These are phyloP conservation scores for Lagopus muta DNA, from an alignment of 2,113 vertebrate genomes.

Conservation along the genomic window DNA sequence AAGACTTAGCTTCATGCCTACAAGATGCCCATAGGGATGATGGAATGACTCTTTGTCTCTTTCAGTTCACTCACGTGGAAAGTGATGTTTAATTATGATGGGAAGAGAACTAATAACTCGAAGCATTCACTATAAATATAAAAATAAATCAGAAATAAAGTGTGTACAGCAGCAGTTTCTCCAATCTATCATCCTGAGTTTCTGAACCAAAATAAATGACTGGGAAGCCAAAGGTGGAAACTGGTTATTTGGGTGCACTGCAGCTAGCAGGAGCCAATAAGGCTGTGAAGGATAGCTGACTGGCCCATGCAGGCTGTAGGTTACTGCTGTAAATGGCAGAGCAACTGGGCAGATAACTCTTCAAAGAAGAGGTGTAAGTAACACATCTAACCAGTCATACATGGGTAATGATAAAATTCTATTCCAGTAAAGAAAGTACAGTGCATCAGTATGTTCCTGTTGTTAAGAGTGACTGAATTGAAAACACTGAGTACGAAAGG, in stretches of 20 bases:
- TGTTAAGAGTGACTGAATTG: neutral
- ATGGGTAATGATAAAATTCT: neutral
- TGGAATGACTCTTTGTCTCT: neutral
- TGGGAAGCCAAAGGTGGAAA: neutral
- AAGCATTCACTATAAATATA: neutral
- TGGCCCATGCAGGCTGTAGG: neutral
- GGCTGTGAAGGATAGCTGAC: neutral
- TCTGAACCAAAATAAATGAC: neutral
- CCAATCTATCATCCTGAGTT: neutral
- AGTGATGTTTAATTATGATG: neutral
- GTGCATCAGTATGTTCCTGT: neutral
- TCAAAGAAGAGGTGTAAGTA: conserved; percentile 4
- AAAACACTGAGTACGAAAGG: neutral
- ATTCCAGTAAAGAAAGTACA: neutral
- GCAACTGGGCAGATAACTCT: neutral
- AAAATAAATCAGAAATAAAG: neutral
- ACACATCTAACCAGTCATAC: neutral
- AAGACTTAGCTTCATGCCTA: neutral
- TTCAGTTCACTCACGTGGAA: neutral
- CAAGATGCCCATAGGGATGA: neutral
- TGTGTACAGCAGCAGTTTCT: neutral
- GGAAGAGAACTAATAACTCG: neutral
- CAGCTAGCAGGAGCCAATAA: neutral
- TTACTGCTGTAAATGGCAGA: neutral
- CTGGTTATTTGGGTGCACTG: neutral